Conservation (phyloP, 2,888 invertebrate species). For the Capitulum mitella region DNA sequence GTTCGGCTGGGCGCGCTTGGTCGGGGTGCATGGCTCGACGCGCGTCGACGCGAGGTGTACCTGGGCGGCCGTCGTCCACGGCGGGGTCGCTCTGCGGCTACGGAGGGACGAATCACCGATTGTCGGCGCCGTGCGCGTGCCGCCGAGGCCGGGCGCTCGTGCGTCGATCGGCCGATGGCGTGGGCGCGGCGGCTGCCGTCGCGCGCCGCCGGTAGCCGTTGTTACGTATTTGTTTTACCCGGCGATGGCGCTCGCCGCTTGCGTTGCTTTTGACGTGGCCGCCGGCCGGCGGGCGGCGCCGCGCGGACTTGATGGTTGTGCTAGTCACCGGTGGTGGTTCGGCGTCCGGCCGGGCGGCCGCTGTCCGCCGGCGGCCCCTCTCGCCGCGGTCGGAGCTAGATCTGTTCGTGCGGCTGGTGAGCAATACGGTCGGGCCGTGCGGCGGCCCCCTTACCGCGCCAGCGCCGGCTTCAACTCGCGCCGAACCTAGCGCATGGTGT, state of each 20-base stretch:
- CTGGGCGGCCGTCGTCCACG: too few relatives aligned
- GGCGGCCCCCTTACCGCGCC: neutral
- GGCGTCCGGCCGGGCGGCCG: neutral
- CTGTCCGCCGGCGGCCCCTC: neutral
- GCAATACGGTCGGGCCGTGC: too few relatives aligned
- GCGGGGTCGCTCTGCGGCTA: too few relatives aligned
- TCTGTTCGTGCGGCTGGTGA: neutral
- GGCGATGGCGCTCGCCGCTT: neutral
- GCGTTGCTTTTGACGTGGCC: neutral
- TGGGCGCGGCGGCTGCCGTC: too few relatives aligned
- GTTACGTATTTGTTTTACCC: neutral
- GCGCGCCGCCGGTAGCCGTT: neutral
- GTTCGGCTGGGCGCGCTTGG: too few relatives aligned
- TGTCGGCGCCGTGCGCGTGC: too few relatives aligned
- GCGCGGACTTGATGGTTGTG: neutral
- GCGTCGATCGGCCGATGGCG: too few relatives aligned
- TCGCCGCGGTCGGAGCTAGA: neutral
- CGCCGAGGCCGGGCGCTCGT: too few relatives aligned
- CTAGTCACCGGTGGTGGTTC: neutral
- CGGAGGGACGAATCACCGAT: too few relatives aligned
- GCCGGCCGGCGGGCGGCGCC: neutral
- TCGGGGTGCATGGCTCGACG: too few relatives aligned
- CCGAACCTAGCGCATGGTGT: neutral
- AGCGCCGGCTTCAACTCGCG: neutral
- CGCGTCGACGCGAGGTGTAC: too few relatives aligned